A percentile compares a stretch with the other conserved stretches of the same genome.
phyloP scores from a whole-genome alignment of 2,797 vertebrate genomes.

The Benthosema pterotum region DNA sequence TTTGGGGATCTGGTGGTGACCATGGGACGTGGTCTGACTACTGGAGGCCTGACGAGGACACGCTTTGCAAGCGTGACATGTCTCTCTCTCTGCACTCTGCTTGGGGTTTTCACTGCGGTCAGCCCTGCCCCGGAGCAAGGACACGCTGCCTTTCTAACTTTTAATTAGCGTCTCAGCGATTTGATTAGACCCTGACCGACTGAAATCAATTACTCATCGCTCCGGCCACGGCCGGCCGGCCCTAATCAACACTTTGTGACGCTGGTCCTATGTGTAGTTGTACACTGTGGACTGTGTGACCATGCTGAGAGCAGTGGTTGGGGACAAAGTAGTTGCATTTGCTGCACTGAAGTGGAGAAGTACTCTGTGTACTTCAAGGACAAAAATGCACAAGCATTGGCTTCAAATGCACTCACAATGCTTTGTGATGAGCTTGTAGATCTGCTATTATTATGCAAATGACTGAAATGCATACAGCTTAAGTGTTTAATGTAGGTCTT shows the following conservation, averaged over 20 bases:
- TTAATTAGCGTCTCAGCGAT: conserved; percentile 65
- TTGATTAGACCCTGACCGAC: conserved; percentile 55
- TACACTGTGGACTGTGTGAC: conserved; percentile 24
- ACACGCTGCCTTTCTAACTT: conserved; percentile 48
- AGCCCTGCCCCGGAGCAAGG: conserved; percentile 63
- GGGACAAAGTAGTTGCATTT: no score
- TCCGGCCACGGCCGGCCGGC: conserved; percentile 27
- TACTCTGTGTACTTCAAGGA: no score
- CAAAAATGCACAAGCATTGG: no score
- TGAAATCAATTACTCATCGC: conserved; percentile 70
- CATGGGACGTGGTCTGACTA: background rate
- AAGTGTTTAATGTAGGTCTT: no score
- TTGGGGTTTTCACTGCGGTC: conserved; percentile 51
- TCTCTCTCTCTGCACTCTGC: background rate
- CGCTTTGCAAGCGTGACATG: conserved; percentile 45
- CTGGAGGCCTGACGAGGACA: conserved; percentile 39
- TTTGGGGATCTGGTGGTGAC: background rate
- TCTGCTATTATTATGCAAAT: no score
- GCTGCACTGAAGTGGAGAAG: no score
- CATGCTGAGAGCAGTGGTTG: conserved; percentile 26
- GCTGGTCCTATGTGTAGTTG: conserved; percentile 10
- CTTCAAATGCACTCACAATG: no score
- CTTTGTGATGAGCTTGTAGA: no score
- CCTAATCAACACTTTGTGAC: conserved; percentile 38
- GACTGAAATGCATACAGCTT: no score